Evolutionary conservation across 1,140 invertebrate species (phyloP), one percentile per base, ranked within the genome.

Genomic region (Drosophila nikananu): DNA sequence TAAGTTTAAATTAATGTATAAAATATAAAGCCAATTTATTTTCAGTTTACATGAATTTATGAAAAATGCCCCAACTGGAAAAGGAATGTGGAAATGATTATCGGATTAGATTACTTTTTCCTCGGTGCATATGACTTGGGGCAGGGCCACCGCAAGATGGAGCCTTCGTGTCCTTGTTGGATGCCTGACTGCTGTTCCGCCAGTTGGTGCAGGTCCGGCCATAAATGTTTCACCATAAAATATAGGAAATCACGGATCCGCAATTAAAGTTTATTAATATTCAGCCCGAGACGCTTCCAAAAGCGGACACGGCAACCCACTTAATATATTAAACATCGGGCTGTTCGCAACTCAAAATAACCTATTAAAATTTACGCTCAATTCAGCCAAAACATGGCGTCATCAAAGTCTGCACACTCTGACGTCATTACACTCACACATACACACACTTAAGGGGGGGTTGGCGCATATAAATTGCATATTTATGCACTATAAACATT

Each of bases 401-500:
- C 64, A 61, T 68, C 42, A 57, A 37, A 44, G 52, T 23, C 25
- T 25, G 44, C 32, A 19, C 9, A n/a, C 19, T 21, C 12, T 30
- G 64, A 48, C 52, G 54, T 48, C 57, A 58, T 42, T 32, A 61
- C 30, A 41, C 19, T 35, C 41, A 37, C 35, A 41, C 32, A 41
- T 32, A 35, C 19, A 61, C 19, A 52, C 21, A 27, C 15, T 30
- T 12, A 30, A 17, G 49, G 9, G 32, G 15, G 23, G 32, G 15
- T 19, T 25, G 19, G 42, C 21, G 54, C 66, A 72, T 76, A 79
- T 79, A 80, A 89, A 89, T 78, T 81, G 81, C 68, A 84, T 81
- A 81, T 89, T 89, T 87, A 87, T 89, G 66, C 81, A 79, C 86
- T 81, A 84, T 89, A 87, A 87, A 87, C 84, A 84, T 89, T 84